Conservation (phyloP, 2,888 invertebrate genomes). For the Meghimatium bilineatum region DNA sequence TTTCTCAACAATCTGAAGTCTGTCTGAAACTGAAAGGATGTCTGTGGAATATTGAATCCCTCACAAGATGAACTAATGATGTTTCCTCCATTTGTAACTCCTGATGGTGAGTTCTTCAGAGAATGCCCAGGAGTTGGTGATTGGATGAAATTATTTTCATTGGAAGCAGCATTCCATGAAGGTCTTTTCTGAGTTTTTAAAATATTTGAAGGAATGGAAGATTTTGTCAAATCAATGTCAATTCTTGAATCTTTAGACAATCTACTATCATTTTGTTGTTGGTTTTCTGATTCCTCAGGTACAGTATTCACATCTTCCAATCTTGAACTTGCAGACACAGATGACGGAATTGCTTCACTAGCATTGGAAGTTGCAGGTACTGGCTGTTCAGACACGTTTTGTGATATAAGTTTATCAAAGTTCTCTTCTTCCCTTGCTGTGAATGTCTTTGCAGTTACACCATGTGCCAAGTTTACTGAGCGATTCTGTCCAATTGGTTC, state of each 20-base stretch:
- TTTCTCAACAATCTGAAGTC: slow-evolving; percentile 71
- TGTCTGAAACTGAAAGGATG: slow-evolving; percentile 73
- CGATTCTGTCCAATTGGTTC: slow-evolving; percentile 56
- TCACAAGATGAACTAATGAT: background rate
- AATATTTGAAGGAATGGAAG: slow-evolving; percentile 23
- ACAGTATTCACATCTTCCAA: background rate
- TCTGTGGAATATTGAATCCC: slow-evolving; percentile 59
- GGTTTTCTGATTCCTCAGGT: background rate
- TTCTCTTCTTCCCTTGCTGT: slow-evolving; percentile 32
- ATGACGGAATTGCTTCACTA: background rate
- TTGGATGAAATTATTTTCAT: background rate
- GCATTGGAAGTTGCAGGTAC: background rate
- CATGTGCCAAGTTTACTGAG: slow-evolving; percentile 28
- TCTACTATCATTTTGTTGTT: background rate
- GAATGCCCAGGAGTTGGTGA: background rate
- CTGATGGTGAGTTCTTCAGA: background rate
- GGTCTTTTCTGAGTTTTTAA: slow-evolving; percentile 29
- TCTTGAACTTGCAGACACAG: background rate
- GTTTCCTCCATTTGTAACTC: background rate
- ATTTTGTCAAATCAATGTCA: background rate
- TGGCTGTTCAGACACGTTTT: background rate
- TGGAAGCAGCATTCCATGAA: slow-evolving; percentile 23
- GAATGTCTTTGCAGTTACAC: slow-evolving; percentile 42
- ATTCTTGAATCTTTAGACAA: background rate
- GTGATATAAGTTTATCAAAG: slow-evolving; percentile 33